Percentiles rank a stretch among this genome's conserved stretches.
These are phyloP conservation scores for Strigamia maritima DNA, from an alignment of 2,888 invertebrate genomes.

Conservation along the genomic window DNA sequence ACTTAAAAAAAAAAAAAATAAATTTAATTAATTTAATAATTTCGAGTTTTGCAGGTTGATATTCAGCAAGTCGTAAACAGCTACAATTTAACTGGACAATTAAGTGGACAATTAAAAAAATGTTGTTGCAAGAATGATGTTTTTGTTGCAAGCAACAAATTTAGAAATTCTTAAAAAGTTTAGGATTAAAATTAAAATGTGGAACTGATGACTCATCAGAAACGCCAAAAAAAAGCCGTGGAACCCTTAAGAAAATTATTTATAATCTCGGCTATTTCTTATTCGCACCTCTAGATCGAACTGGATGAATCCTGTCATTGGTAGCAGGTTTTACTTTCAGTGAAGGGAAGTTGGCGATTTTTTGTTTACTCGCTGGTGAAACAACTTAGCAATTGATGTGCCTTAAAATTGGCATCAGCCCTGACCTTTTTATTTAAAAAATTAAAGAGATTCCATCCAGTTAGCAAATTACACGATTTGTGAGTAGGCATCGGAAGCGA, in stretches of 20 bases:
- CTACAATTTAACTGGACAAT: not conserved
- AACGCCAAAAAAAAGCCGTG: not conserved
- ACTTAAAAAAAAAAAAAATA: too few relatives aligned
- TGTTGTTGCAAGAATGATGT: not conserved
- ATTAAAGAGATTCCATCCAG: not conserved
- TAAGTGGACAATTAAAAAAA: not conserved
- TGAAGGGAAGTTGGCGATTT: slow-evolving; percentile 2
- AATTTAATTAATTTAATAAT: too few relatives aligned
- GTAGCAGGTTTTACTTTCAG: not conserved
- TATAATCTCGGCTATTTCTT: slow-evolving; percentile 13
- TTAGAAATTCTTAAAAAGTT: not conserved
- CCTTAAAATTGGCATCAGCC: slow-evolving; percentile 1
- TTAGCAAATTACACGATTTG: not conserved
- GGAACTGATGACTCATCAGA: not conserved
- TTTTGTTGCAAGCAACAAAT: too few relatives aligned
- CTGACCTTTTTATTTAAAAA: slow-evolving; percentile 24
- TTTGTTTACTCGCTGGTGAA: not conserved
- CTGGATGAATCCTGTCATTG: slow-evolving; percentile 21
- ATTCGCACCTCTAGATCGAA: slow-evolving; percentile 31
- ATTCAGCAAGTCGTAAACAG: not conserved
- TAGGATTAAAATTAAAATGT: not conserved
- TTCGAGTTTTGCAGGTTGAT: not conserved
- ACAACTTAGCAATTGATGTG: not conserved
- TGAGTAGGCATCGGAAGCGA: slow-evolving; percentile 6
- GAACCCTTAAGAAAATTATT: slow-evolving; percentile 16